Conservation (phyloP, 2,113 vertebrate genomes). For the Cervus canadensis region DNA sequence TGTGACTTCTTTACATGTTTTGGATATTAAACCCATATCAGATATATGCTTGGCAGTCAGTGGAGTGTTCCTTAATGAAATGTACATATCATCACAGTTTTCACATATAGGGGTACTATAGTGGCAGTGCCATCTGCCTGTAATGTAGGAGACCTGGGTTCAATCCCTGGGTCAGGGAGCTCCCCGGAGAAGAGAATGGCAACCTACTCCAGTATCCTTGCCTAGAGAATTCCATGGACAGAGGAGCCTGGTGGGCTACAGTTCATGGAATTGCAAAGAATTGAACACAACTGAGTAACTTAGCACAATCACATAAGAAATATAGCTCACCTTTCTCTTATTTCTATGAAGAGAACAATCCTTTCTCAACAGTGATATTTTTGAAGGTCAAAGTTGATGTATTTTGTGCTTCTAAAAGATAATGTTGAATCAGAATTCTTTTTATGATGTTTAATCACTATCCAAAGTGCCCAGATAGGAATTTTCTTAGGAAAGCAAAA, state of each 20-base stretch:
- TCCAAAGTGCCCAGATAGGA: background rate
- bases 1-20: background rate
- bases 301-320: background rate
- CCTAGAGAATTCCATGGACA: background rate
- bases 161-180: background rate
- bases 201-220: background rate
- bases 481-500: conserved; percentile 26
- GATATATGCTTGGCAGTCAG: background rate
- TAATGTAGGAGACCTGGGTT: background rate
- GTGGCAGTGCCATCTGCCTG: background rate
- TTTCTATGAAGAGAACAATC: background rate
- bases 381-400: background rate
- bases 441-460: background rate
- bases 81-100: background rate
- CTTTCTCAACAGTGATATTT: conserved; percentile 3
- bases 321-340: background rate
- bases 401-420: conserved; percentile 13
- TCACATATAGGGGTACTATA: background rate
- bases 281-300: background rate
- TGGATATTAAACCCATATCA: background rate
- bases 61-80: background rate
- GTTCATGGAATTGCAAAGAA: background rate
- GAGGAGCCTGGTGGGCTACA: background rate
- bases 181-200: background rate
- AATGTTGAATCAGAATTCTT: background rate